Conservation (phyloP, 2,888 invertebrate genomes). For the Rhabditoides inermis region DNA sequence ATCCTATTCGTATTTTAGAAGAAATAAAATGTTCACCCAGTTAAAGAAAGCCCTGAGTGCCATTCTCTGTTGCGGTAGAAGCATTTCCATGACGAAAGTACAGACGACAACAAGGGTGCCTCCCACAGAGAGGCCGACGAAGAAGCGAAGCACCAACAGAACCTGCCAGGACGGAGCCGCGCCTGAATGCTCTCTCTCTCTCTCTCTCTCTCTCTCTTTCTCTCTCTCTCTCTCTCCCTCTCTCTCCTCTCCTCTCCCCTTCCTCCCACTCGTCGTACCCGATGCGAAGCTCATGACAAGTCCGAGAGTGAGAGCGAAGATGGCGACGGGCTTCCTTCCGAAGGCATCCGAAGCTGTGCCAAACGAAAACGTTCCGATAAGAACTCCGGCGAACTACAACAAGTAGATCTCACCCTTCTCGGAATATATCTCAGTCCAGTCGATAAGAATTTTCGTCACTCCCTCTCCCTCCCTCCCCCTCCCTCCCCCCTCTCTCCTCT, state of each 20-base stretch:
- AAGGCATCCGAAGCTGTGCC: conserved; percentile 36
- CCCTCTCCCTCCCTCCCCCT: too few relatives aligned
- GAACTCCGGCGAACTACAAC: conserved; percentile 28
- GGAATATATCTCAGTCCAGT: background rate
- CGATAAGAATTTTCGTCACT: too few relatives aligned
- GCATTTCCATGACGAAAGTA: conserved; percentile 51
- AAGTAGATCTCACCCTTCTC: background rate
- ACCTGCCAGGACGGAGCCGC: conserved; percentile 15
- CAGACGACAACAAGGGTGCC: conserved; percentile 48
- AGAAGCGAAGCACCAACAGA: conserved; percentile 18
- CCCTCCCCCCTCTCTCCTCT: too few relatives aligned
- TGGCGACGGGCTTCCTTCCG: conserved; percentile 32
- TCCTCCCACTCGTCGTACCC: conserved; percentile 13
- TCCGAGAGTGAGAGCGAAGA: conserved; percentile 36
- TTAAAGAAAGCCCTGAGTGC: conserved; percentile 50
- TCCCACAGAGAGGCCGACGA: conserved; percentile 35
- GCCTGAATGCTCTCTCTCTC: conserved; percentile 5
- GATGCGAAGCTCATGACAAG: conserved; percentile 30
- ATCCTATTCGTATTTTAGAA: background rate
- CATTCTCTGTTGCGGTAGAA: conserved; percentile 50
- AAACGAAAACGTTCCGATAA: conserved; percentile 38
- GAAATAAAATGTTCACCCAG: conserved; percentile 29
- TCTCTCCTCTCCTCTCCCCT: too few relatives aligned
- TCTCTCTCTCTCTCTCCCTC: background rate
- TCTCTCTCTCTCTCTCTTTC: background rate